These are phyloP conservation scores for Palloptera scutellata DNA, from an alignment of 2,888 invertebrate species.

Conservation along the genomic window DNA sequence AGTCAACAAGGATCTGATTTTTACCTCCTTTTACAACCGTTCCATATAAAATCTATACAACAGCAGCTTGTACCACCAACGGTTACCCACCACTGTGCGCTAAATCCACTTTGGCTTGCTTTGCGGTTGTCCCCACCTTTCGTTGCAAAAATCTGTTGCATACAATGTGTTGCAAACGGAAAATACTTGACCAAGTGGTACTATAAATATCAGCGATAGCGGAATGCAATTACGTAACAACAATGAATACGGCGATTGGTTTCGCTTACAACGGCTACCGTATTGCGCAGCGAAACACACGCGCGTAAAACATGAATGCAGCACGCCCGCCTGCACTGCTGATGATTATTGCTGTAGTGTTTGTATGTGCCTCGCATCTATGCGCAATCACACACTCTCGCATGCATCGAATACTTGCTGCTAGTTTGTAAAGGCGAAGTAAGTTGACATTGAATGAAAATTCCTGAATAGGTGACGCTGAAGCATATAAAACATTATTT, in stretches of 20 bases:
- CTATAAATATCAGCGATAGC: constrained; percentile 62
- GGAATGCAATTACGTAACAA: constrained; percentile 63
- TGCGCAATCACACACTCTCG: background rate
- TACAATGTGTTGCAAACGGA: constrained; percentile 54
- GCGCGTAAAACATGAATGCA: too few relatives aligned
- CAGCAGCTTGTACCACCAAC: constrained; percentile 1
- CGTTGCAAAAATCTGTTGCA: constrained; percentile 54
- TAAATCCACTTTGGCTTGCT: constrained; percentile 29
- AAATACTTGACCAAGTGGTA: constrained; percentile 60
- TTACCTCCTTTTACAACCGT: too few relatives aligned
- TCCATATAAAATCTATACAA: background rate
- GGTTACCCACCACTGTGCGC: too few relatives aligned
- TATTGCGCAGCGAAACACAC: too few relatives aligned
- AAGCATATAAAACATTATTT: too few relatives aligned
- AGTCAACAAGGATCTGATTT: too few relatives aligned
- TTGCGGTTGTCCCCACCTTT: constrained; percentile 60
- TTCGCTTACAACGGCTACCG: constrained; percentile 6
- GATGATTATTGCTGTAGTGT: constrained; percentile 27
- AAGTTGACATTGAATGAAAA: constrained; percentile 18
- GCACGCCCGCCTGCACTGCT: constrained; percentile 8
- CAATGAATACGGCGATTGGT: constrained; percentile 56
- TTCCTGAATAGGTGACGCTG: too few relatives aligned
- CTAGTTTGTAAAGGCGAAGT: background rate
- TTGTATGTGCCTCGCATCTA: background rate
- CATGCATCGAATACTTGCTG: too few relatives aligned